Conservation (phyloP, 2,797 vertebrate genomes). For the Euthynnus affinis region DNA sequence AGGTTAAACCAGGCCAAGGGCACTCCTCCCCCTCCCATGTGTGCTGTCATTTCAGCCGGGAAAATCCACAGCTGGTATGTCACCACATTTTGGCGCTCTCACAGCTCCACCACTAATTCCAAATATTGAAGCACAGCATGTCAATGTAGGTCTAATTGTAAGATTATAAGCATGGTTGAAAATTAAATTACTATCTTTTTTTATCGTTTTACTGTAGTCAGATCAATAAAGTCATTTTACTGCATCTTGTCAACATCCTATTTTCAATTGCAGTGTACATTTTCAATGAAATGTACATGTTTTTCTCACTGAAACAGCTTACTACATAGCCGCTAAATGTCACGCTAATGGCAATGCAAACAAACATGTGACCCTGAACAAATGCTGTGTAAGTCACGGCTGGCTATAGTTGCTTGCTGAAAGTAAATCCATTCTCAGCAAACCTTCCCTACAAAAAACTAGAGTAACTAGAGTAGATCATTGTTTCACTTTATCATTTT, state of each 20-base stretch:
- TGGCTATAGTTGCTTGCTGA: background rate
- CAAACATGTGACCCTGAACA: constrained; percentile 21
- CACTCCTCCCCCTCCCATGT: constrained; percentile 15
- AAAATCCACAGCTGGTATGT: constrained; percentile 60
- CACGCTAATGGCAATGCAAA: background rate
- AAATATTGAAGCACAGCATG: background rate
- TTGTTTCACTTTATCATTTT: background rate
- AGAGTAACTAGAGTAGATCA: background rate
- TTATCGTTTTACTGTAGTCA: background rate
- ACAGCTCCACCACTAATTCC: constrained; percentile 8
- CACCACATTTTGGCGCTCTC: constrained; percentile 39
- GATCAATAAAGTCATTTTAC: background rate
- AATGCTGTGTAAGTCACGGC: background rate
- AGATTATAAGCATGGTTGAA: background rate
- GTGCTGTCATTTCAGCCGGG: constrained; percentile 47
- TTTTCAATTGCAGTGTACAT: background rate
- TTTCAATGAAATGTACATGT: background rate
- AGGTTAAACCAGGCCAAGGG: constrained; percentile 41
- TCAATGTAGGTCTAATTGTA: background rate
- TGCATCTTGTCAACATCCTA: background rate
- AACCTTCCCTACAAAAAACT: background rate
- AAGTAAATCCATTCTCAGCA: background rate
- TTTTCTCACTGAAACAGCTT: background rate
- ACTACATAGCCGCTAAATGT: background rate
- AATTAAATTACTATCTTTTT: background rate